phyloP scores from a whole-genome alignment of 2,797 vertebrate species.

The Cercopithecus diana region DNA sequence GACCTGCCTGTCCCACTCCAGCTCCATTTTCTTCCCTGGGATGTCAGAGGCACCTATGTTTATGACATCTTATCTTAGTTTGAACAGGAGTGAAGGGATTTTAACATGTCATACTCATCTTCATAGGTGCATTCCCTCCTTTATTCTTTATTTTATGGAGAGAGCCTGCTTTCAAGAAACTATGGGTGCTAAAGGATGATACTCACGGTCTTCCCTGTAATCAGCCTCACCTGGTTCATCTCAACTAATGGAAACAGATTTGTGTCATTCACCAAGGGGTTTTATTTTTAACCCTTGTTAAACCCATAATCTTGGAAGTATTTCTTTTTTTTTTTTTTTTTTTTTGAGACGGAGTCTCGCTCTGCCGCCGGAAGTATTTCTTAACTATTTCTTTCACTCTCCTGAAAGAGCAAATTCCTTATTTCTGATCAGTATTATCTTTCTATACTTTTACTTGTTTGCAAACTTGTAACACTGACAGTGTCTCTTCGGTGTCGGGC shows the following conservation, averaged over 20 bases:
- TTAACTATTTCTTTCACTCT: neutral
- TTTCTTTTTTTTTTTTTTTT: neutral
- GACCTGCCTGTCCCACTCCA: neutral
- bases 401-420: neutral
- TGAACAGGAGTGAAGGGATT: neutral
- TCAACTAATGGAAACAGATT: neutral
- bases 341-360: too few relatives aligned
- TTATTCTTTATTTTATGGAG: neutral
- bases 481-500: neutral
- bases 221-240: neutral
- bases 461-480: neutral
- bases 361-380: neutral
- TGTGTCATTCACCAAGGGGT: neutral
- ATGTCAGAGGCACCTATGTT: neutral
- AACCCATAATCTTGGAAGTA: neutral
- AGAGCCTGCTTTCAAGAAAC: neutral
- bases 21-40: neutral
- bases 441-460: neutral
- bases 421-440: constrained; percentile 7
- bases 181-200: neutral
- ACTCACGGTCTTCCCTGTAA: neutral
- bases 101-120: neutral
- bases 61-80: neutral
- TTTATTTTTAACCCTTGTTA: neutral
- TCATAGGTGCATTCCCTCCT: neutral